Conservation (phyloP, 2,888 invertebrate species). For the Pogonocherus hispidulus region DNA sequence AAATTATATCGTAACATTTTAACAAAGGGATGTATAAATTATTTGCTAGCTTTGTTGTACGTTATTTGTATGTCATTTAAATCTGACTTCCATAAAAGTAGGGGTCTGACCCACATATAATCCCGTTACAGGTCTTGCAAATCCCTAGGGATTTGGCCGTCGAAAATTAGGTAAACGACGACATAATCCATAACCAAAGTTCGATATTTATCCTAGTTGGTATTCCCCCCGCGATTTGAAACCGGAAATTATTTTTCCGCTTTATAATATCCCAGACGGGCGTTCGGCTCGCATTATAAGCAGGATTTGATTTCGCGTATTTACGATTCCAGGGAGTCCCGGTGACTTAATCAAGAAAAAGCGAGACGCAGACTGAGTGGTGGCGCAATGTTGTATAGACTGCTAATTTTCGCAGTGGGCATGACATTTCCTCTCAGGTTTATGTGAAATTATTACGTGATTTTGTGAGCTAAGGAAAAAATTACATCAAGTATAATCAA, state of each 20-base stretch:
- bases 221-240: constrained; percentile 58
- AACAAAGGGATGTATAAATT: too few relatives aligned
- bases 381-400: neutral
- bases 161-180: constrained; percentile 3
- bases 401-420: neutral
- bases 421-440: too few relatives aligned
- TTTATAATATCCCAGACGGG: constrained; percentile 60
- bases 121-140: neutral
- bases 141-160: neutral
- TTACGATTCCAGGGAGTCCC: neutral
- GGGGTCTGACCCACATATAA: neutral
- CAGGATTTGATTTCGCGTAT: constrained; percentile 54
- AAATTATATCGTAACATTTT: too few relatives aligned
- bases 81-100: neutral
- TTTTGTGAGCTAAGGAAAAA: too few relatives aligned
- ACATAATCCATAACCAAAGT: constrained; percentile 40
- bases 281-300: constrained; percentile 59
- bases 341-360: constrained; percentile 1
- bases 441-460: too few relatives aligned
- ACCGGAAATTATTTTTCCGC: constrained; percentile 64
- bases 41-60: too few relatives aligned
- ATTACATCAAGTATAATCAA: too few relatives aligned
- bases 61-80: neutral
- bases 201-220: constrained; percentile 61
- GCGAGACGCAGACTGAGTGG: neutral